These are phyloP conservation scores for Lanius ludovicianus DNA, from an alignment of 2,113 vertebrate genomes.

Conservation along the genomic window DNA sequence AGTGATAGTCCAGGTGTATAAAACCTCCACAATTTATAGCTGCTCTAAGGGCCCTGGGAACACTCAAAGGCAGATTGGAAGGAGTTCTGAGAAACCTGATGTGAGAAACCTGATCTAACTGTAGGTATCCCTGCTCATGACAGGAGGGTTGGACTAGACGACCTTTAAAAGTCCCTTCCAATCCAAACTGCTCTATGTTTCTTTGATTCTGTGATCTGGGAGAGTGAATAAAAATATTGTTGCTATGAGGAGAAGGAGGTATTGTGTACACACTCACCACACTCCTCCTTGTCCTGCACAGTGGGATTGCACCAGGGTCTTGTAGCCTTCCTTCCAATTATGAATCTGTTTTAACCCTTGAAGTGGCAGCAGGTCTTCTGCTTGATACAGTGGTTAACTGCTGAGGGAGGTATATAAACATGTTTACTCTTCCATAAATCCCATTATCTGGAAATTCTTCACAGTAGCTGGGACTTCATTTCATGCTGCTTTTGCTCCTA, in stretches of 20 bases:
- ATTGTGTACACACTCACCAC: background rate
- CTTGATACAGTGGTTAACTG: background rate
- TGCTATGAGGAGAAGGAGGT: background rate
- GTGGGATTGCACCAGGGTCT: background rate
- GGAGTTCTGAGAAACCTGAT: background rate
- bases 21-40: background rate
- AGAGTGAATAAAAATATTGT: background rate
- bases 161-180: background rate
- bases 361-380: background rate
- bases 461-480: background rate
- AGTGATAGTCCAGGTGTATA: background rate
- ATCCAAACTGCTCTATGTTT: background rate
- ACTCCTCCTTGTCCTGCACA: background rate
- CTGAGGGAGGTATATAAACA: background rate
- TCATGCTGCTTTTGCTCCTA: background rate
- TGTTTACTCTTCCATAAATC: background rate
- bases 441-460: background rate
- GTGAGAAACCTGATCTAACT: background rate
- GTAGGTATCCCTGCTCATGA: background rate
- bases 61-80: background rate
- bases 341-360: background rate
- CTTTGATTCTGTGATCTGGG: background rate
- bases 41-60: background rate
- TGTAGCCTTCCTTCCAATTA: background rate
- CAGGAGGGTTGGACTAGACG: background rate